Conservation (phyloP, 2,888 invertebrate genomes). For the Prostheceraeus crozeri region DNA sequence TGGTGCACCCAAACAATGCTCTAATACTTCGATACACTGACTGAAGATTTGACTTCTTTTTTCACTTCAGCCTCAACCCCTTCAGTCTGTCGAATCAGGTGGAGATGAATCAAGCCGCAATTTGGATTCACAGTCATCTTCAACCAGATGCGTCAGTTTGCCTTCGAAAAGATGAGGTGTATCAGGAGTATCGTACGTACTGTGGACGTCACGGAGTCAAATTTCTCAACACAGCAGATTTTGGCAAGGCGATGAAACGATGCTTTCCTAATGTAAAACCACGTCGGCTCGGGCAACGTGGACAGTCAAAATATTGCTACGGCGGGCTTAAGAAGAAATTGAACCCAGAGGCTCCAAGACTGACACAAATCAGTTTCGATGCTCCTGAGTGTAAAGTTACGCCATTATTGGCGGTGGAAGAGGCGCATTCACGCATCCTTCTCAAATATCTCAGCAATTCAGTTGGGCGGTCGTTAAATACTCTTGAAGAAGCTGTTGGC, state of each 20-base stretch:
- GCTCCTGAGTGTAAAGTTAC: too few species aligned
- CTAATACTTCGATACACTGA: too few species aligned
- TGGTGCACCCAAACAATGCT: slow-evolving; percentile 63
- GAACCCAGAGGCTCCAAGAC: slow-evolving; percentile 68
- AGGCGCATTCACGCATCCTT: too few species aligned
- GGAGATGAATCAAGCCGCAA: slow-evolving; percentile 82
- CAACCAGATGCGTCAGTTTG: slow-evolving; percentile 84
- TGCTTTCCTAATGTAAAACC: slow-evolving; percentile 70
- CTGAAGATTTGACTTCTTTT: too few species aligned
- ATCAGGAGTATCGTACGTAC: slow-evolving; percentile 79
- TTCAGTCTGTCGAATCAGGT: slow-evolving; percentile 65
- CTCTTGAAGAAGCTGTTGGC: too few species aligned
- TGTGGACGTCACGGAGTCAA: slow-evolving; percentile 76
- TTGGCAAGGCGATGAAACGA: slow-evolving; percentile 67
- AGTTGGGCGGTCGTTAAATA: too few species aligned
- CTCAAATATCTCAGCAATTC: too few species aligned
- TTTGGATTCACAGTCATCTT: slow-evolving; percentile 85
- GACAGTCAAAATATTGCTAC: slow-evolving; percentile 69
- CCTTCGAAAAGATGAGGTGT: slow-evolving; percentile 85
- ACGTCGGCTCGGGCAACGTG: slow-evolving; percentile 77
- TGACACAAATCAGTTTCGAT: too few species aligned
- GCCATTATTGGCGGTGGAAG: too few species aligned
- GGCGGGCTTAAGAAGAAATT: slow-evolving; percentile 78
- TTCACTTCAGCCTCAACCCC: too few species aligned
- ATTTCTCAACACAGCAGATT: slow-evolving; percentile 82